Base-by-base conservation (phyloP, 1,140 invertebrate species). In the Lordiphosa collinella region DNA sequence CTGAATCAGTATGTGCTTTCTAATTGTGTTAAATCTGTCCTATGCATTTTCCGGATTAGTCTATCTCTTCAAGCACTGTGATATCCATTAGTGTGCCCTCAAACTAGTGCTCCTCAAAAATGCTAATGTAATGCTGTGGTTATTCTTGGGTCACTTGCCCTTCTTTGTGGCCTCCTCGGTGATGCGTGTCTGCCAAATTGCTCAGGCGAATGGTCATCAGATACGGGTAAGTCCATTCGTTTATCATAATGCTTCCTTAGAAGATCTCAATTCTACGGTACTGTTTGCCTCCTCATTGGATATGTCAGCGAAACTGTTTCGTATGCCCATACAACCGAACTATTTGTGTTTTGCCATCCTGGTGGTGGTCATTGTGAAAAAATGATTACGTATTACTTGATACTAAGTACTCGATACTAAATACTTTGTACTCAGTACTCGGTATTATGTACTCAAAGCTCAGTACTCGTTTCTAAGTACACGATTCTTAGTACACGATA, bases 1-100 rank as follows among this genome's bases (percentile, higher is more conserved):
- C 90, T 95, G 7, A 95, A 95, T 82, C 91, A 93, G 49, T 92
- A 94, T 95, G 0, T 94, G 94, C 72, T 90, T 95, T 57, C 94
- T 95, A 54, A 93, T 93, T 8, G 90, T 95, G 9, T 91, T 95
- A 31, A 95, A 95, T 88, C 75, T 93, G 29, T 92, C 93, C 0
- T 95, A 93, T 90, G 93, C 93, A 4, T 88, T 91, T 40, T 92
- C 94, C 2, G 93, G 94, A 10, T 88, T 91, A 4, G 75, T 93
- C 47, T 95, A 93, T 92, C 75, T 95, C 5, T 90, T 94, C 12
- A 91, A 91, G 50, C 76, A 87, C 37, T 88, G 86, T 11, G 86
- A 88, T 49, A 86, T 89, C 13, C 85, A 87, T 29, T 89, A 86
- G 25, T 89, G 91, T 35, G 91, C 90, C 11, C 75, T 92, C 61